phyloP scores from a whole-genome alignment of 2,888 invertebrate genomes.

The Nymphalis urticae region DNA sequence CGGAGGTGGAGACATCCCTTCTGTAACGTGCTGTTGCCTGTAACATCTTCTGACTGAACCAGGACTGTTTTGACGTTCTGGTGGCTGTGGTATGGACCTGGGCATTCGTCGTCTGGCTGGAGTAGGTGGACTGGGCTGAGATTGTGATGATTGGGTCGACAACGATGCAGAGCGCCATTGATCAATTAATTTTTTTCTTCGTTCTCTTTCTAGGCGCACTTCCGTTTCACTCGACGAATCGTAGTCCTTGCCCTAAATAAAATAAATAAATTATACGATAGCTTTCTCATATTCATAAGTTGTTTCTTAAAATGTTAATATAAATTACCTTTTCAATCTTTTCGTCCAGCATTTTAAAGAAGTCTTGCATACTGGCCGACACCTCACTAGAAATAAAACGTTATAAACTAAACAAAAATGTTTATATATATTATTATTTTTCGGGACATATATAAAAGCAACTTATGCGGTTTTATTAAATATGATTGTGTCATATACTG shows the following conservation, averaged over 20 bases:
- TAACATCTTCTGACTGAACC: constrained; percentile 62
- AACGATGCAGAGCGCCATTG: constrained; percentile 89
- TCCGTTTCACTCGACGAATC: constrained; percentile 90
- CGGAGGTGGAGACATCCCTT: constrained; percentile 71
- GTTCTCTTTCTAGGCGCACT: constrained; percentile 84
- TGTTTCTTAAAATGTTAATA: neutral
- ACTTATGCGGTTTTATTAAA: no score
- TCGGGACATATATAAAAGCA: neutral
- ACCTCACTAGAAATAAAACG: constrained; percentile 85
- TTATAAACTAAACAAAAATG: no score
- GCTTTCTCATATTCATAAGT: neutral
- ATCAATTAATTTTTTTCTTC: constrained; percentile 85
- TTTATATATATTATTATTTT: neutral
- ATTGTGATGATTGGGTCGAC: constrained; percentile 67
- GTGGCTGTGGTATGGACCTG: constrained; percentile 59
- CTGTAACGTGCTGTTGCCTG: constrained; percentile 64
- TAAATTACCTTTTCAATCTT: constrained; percentile 90
- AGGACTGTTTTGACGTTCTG: constrained; percentile 71
- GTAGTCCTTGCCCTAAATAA: constrained; percentile 90
- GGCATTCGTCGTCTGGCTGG: constrained; percentile 63
- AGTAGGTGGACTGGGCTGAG: constrained; percentile 67
- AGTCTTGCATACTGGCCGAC: constrained; percentile 94
- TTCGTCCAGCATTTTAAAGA: constrained; percentile 95
- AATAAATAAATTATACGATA: constrained; percentile 1
- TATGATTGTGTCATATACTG: neutral